A percentile compares a stretch with the other conserved stretches of the same genome.
Evolutionary conservation across 2,113 vertebrate genomes (phyloP).

Genomic region (Sebastes schlegelii): DNA sequence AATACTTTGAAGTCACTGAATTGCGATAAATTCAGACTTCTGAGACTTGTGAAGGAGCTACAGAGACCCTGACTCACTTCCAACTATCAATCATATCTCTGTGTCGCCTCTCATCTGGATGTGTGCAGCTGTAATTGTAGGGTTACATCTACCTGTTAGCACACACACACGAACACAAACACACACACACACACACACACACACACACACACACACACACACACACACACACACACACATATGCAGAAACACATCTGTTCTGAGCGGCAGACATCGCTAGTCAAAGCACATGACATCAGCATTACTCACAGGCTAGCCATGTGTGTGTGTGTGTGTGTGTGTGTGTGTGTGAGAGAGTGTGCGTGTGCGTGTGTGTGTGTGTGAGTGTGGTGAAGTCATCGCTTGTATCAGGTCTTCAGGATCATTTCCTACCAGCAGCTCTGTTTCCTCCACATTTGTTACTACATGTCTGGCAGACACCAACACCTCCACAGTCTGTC

Average conservation of each 20-base stretch:
- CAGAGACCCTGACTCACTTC: constrained; percentile 42
- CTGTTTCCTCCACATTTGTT: constrained; percentile 54
- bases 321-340: constrained; percentile 43
- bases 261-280: constrained; percentile 57
- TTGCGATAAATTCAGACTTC: not conserved
- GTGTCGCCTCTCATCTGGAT: constrained; percentile 33
- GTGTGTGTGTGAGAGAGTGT: constrained; percentile 31
- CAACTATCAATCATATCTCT: constrained; percentile 14
- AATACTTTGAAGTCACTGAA: not conserved
- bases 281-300: constrained; percentile 78
- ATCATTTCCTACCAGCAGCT: constrained; percentile 61
- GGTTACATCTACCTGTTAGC: constrained; percentile 56
- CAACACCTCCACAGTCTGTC: constrained; percentile 39
- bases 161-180: too few species aligned
- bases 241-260: constrained; percentile 68
- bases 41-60: not conserved
- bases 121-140: constrained; percentile 47
- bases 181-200: constrained; percentile 12
- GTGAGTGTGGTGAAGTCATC: constrained; percentile 57
- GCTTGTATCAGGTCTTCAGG: constrained; percentile 55
- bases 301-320: constrained; percentile 67
- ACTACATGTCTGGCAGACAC: constrained; percentile 54
- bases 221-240: constrained; percentile 21
- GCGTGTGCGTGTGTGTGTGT: constrained; percentile 34
- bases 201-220: constrained; percentile 19